phyloP scores from a whole-genome alignment of 2,113 vertebrate genomes.

The Gasterosteus aculeatus region DNA sequence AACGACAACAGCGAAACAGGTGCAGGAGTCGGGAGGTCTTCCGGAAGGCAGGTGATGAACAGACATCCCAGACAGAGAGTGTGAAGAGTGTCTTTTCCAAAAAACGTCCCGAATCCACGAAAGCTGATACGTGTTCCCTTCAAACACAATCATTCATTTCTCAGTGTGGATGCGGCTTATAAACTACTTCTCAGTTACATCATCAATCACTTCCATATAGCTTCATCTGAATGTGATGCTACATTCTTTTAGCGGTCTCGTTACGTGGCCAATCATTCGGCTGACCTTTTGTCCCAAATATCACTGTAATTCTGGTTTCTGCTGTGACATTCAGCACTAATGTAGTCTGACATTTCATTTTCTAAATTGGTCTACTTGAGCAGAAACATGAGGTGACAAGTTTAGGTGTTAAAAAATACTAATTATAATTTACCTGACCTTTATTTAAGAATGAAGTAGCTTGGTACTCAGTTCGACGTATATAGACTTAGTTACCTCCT shows the following conservation, averaged over 20 bases:
- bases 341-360: slow-evolving; percentile 53
- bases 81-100: neutral
- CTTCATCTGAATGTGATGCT: slow-evolving; percentile 15
- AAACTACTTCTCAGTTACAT: neutral
- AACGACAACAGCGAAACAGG: neutral
- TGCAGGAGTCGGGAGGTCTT: slow-evolving; percentile 1
- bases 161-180: too few relatives aligned
- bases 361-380: slow-evolving; percentile 30
- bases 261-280: slow-evolving; percentile 14
- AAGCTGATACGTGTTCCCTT: neutral
- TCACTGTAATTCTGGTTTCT: slow-evolving; percentile 34
- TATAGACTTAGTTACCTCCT: slow-evolving; percentile 7
- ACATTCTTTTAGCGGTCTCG: slow-evolving; percentile 27
- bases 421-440: slow-evolving; percentile 33
- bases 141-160: too few relatives aligned
- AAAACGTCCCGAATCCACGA: neutral
- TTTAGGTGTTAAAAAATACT: neutral
- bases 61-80: neutral
- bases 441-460: slow-evolving; percentile 3
- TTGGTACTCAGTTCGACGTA: neutral
- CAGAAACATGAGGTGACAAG: slow-evolving; percentile 6
- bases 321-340: slow-evolving; percentile 29
- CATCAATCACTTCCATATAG: neutral
- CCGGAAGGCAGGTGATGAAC: neutral
- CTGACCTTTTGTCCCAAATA: slow-evolving; percentile 53